Conservation (phyloP, 1,140 invertebrate species). For the Lasaia peninsularis region DNA sequence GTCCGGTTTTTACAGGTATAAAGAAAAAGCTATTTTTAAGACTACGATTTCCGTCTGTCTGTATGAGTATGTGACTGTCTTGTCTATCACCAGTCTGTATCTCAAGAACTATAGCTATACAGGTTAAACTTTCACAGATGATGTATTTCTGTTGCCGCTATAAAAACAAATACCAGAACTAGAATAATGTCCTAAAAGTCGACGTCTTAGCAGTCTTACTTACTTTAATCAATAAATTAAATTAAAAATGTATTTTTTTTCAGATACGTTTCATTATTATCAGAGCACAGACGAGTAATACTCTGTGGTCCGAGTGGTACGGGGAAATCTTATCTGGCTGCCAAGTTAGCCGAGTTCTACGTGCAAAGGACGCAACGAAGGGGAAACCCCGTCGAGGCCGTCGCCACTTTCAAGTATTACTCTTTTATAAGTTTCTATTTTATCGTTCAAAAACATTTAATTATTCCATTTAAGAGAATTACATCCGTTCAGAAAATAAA, state of each 20-base stretch:
- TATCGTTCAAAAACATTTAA: conserved; percentile 3
- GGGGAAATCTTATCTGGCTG: conserved; percentile 97
- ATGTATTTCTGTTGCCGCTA: no score
- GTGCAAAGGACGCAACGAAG: conserved; percentile 81
- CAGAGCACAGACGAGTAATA: conserved; percentile 95
- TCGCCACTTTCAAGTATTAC: conserved; percentile 89
- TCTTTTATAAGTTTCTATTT: conserved; percentile 39
- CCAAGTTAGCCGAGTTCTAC: conserved; percentile 95
- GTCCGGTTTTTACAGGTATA: no score
- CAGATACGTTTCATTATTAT: conserved; percentile 89
- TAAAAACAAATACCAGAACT: no score
- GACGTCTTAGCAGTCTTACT: no score
- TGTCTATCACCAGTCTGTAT: no score
- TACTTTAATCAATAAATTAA: no score
- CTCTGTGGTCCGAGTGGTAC: conserved; percentile 97
- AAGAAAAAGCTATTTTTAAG: no score
- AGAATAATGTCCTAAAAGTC: no score
- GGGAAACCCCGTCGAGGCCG: conserved; percentile 85
- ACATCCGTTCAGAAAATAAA: background rate
- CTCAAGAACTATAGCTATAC: no score
- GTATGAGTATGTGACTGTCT: no score
- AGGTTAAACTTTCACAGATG: no score
- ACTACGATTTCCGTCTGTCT: no score
- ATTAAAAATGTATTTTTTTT: conserved; percentile 18
- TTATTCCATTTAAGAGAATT: background rate